These are phyloP conservation scores for Labeo rohita DNA, from an alignment of 2,113 vertebrate genomes.

Conservation along the genomic window DNA sequence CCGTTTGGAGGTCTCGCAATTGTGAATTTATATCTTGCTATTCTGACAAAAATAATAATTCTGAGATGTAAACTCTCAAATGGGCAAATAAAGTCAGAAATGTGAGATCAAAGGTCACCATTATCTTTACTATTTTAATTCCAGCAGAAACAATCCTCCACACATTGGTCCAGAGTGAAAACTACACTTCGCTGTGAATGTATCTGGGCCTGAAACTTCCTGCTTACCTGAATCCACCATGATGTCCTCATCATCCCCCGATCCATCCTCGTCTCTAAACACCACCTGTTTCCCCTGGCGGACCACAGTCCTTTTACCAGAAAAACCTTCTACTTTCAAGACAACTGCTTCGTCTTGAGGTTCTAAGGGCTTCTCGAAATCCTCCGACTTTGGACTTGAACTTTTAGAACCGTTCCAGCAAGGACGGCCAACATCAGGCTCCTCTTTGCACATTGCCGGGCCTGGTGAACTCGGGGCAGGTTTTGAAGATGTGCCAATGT, in stretches of 20 bases:
- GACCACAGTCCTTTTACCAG: slow-evolving; percentile 89
- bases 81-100: too few relatives aligned
- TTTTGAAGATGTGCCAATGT: neutral
- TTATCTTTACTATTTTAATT: too few relatives aligned
- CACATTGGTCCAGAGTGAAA: neutral
- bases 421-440: slow-evolving; percentile 63
- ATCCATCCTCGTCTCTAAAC: slow-evolving; percentile 93
- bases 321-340: slow-evolving; percentile 71
- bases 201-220: neutral
- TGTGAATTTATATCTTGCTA: too few relatives aligned
- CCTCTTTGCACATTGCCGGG: slow-evolving; percentile 66
- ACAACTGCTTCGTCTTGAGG: slow-evolving; percentile 67
- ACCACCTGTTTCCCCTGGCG: slow-evolving; percentile 98
- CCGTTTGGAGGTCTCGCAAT: too few relatives aligned
- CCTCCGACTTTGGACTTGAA: slow-evolving; percentile 49
- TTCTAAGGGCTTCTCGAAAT: slow-evolving; percentile 61
- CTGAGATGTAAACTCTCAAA: too few relatives aligned
- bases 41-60: too few relatives aligned
- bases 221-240: slow-evolving; percentile 94
- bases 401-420: slow-evolving; percentile 60
- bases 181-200: neutral
- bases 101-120: too few relatives aligned
- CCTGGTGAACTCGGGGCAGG: slow-evolving; percentile 14
- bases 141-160: neutral
- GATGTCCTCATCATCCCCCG: slow-evolving; percentile 94